phyloP scores from a whole-genome alignment of 2,888 invertebrate species.

The Acleris sparsana region DNA sequence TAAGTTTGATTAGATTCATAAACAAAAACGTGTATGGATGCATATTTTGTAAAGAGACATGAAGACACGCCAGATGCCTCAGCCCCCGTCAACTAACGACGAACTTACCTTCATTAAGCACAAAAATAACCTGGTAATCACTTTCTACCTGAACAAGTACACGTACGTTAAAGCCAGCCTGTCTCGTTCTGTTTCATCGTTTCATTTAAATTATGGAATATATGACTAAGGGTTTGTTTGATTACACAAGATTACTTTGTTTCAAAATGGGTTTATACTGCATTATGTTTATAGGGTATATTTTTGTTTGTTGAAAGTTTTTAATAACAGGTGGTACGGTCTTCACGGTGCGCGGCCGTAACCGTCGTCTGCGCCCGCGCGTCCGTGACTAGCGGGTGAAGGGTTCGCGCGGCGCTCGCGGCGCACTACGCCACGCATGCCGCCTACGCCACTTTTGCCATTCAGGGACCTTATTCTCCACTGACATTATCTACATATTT shows the following conservation, averaged over 20 bases:
- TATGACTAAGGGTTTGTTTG: slow-evolving; percentile 28
- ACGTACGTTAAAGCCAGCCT: slow-evolving; percentile 25
- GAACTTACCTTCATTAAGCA: neutral
- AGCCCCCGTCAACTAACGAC: neutral
- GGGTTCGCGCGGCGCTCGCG: no score
- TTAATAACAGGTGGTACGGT: slow-evolving; percentile 61
- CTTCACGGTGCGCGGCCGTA: slow-evolving; percentile 71
- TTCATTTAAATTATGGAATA: slow-evolving; percentile 30
- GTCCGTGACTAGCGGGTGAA: slow-evolving; percentile 37
- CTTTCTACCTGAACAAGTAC: slow-evolving; percentile 28
- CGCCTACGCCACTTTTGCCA: no score
- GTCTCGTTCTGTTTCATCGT: slow-evolving; percentile 25
- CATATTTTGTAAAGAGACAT: no score
- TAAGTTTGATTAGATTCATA: no score
- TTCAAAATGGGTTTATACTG: slow-evolving; percentile 22
- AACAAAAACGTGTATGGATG: no score
- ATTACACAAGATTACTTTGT: slow-evolving; percentile 17
- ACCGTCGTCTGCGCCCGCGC: slow-evolving; percentile 70
- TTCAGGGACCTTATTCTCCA: no score
- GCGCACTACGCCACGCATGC: no score
- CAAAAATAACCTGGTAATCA: slow-evolving; percentile 21
- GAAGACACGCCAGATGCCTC: no score
- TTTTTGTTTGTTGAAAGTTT: slow-evolving; percentile 24
- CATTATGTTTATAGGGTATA: slow-evolving; percentile 16
- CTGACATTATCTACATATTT: no score